Percentiles rank a stretch among this genome's conserved stretches.
These are phyloP conservation scores for Porites divaricata DNA, from an alignment of 92 coral and sea anemone genomes.

Conservation along the genomic window DNA sequence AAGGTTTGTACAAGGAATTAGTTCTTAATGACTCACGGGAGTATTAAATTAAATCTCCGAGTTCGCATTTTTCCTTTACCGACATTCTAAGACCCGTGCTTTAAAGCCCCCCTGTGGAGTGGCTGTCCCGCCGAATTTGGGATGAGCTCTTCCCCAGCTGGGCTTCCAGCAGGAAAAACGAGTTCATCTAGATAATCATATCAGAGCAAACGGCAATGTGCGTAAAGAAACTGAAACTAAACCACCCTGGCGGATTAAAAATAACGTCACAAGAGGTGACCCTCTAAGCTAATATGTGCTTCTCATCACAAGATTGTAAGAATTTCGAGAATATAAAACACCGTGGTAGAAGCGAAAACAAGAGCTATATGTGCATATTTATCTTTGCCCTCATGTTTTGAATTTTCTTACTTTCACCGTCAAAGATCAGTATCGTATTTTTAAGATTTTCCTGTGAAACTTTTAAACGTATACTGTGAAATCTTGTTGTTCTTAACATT, in stretches of 20 bases:
- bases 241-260: conserved; percentile 6
- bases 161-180: background rate
- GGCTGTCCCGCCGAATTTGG: background rate
- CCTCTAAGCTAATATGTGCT: conserved; percentile 17
- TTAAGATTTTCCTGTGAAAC: conserved; percentile 14
- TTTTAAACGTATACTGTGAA: background rate
- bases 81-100: background rate
- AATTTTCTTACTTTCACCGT: conserved; percentile 1
- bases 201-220: background rate
- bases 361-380: conserved; percentile 6
- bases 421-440: conserved; percentile 10
- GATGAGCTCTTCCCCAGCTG: background rate
- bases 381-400: conserved; percentile 27
- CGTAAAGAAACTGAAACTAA: conserved; percentile 7
- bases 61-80: background rate
- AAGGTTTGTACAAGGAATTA: background rate
- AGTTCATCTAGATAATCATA: background rate
- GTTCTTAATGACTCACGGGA: background rate
- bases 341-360: conserved; percentile 1
- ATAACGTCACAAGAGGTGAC: background rate
- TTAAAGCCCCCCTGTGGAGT: background rate
- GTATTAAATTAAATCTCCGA: background rate
- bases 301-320: background rate
- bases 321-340: background rate
- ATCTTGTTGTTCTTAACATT: conserved; percentile 6